Evolutionary conservation across 1,140 invertebrate species (phyloP), one percentile per base, ranked within the genome.

Genomic region (Ephestia elutella): DNA sequence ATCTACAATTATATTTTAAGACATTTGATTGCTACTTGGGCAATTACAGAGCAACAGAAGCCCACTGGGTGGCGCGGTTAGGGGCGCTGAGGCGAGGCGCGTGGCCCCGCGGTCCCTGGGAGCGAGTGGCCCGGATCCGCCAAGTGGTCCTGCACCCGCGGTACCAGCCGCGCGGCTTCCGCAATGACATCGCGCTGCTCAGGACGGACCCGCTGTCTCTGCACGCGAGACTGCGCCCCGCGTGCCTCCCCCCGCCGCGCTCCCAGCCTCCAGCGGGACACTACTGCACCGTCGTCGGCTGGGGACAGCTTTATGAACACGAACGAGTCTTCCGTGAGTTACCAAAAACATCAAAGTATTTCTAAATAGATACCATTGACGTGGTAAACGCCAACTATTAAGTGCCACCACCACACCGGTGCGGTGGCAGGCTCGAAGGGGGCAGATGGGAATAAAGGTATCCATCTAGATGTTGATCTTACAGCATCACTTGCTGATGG

Each of bases 261-360:
- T 70, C 82, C 0, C 86, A 89, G 20, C 90, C 92, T 0, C 89
- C 90, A 38, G 92, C 93, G 65, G 93, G 93, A 0, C 89, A 90
- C 0, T 89, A 91, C 30, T 96, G 95, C 75, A 95, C 94, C 0
- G 93, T 96, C 2, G 92, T 95, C 0, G 95, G 95, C 4, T 96
- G 94, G 94, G 95, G 95, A 56, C 94, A 96, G 75, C 87, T 96
- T 0, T 95, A 93, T 70, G 95, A 96, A 89, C 91, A 94, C 62
- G 94, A 94, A 49, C 86, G 93, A 48, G 92, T 95, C 63, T 95
- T 95, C 78, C 94, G 94, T 96, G 90, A 94, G 94, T 91, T 44
- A 5, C 11, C 9, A 10, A 44, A 2, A 15, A 44, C 4, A 15
- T 25, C 21, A 25, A 25, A 25, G 21, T 7, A 25, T 3, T 3